Evolutionary conservation across 2,113 vertebrate species (phyloP).

Genomic region (Myrmecobius fasciatus): DNA sequence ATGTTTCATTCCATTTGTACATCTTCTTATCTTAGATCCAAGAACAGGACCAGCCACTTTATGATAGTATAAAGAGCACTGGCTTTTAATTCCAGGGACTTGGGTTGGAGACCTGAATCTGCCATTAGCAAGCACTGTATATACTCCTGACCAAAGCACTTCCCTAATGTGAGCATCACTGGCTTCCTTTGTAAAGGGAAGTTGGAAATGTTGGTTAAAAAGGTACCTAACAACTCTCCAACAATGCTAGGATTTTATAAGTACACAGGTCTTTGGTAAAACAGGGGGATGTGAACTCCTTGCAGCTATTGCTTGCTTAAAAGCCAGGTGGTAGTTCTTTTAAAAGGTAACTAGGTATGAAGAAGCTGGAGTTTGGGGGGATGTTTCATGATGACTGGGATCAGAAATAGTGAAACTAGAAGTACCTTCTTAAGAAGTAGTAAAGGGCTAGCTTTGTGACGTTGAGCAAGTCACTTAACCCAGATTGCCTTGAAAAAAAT

Average conservation of each 20-base stretch:
- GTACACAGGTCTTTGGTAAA: background rate
- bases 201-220: background rate
- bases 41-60: background rate
- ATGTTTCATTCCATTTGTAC: background rate
- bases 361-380: background rate
- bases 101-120: background rate
- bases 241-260: background rate
- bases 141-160: background rate
- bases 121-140: background rate
- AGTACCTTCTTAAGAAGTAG: background rate
- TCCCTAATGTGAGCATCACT: background rate
- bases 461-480: too few species aligned
- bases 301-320: conserved; percentile 44
- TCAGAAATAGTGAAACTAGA: background rate
- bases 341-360: background rate
- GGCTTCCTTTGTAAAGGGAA: background rate
- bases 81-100: background rate
- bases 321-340: background rate
- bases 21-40: background rate
- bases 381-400: background rate
- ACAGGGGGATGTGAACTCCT: background rate
- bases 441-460: too few species aligned
- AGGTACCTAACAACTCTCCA: background rate
- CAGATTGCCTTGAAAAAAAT: too few species aligned
- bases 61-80: background rate